phyloP scores from a whole-genome alignment of 2,797 vertebrate genomes.

The Alcedo quadribrachys region DNA sequence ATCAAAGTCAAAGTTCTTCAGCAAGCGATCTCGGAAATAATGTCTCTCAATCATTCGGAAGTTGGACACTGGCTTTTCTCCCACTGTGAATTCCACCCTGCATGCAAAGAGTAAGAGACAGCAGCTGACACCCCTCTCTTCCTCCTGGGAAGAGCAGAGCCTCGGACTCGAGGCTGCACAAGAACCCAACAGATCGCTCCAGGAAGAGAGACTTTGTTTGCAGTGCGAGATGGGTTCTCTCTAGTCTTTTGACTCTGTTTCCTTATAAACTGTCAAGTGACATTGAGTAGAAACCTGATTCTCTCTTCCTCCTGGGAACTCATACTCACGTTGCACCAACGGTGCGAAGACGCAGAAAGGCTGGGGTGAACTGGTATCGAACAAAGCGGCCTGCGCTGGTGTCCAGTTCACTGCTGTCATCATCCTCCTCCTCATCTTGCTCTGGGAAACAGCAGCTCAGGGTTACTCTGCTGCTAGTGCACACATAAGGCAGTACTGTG shows the following conservation, averaged over 20 bases:
- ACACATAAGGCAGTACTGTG: accelerated
- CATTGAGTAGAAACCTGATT: neutral
- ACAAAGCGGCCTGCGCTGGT: conserved; percentile 93
- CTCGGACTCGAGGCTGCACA: neutral
- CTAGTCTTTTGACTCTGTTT: neutral
- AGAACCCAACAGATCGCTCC: neutral
- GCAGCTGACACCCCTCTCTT: neutral
- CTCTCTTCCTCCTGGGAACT: neutral
- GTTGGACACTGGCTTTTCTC: conserved; percentile 92
- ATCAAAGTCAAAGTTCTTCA: conserved; percentile 99
- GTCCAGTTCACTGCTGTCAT: conserved; percentile 86
- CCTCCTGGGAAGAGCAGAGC: neutral
- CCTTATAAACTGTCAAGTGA: neutral
- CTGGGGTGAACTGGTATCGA: conserved; percentile 97
- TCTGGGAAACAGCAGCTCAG: conserved; percentile 73
- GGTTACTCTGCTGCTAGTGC: neutral
- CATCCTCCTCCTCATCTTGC: conserved; percentile 80
- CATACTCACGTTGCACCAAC: conserved; percentile 94
- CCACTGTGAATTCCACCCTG: conserved; percentile 98
- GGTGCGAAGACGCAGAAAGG: conserved; percentile 92
- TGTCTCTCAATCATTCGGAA: conserved; percentile 99
- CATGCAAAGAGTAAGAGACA: neutral
- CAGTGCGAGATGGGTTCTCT: neutral
- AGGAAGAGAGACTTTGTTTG: neutral
- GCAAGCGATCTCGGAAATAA: conserved; percentile 94